These are phyloP conservation scores for Pristionchus maxplancki DNA, from an alignment of 2,888 invertebrate genomes.

Conservation along the genomic window DNA sequence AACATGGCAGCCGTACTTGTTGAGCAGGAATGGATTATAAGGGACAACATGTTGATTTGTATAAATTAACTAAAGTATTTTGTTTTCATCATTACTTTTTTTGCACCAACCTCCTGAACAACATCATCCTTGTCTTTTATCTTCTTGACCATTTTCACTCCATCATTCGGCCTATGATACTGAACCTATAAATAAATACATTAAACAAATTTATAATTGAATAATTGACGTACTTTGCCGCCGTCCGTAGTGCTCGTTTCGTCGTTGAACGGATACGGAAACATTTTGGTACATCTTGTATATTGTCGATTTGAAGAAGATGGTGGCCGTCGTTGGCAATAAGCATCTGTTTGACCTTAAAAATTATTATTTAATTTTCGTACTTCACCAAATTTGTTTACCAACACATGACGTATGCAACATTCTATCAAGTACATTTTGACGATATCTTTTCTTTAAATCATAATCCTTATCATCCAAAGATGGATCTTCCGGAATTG, in stretches of 20 bases:
- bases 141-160: not conserved
- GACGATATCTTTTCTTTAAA: not conserved
- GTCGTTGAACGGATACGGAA: not conserved
- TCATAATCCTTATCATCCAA: not conserved
- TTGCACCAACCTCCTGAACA: not conserved
- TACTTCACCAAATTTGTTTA: not conserved
- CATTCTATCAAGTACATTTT: not conserved
- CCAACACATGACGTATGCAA: not conserved
- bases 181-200: not conserved
- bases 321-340: not conserved
- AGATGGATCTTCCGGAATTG: not conserved
- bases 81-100: too few relatives aligned
- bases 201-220: not conserved
- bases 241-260: not conserved
- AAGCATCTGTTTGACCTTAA: not conserved
- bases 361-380: not conserved
- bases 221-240: not conserved
- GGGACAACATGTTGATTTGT: slow-evolving; percentile 13
- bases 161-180: not conserved
- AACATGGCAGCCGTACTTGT: slow-evolving; percentile 23
- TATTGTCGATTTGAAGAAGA: not conserved
- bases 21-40: slow-evolving; percentile 4
- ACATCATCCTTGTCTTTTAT: not conserved
- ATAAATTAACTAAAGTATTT: not conserved
- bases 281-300: not conserved